Base-by-base conservation (phyloP, 1,140 invertebrate species). In the Drosophila melanica region DNA sequence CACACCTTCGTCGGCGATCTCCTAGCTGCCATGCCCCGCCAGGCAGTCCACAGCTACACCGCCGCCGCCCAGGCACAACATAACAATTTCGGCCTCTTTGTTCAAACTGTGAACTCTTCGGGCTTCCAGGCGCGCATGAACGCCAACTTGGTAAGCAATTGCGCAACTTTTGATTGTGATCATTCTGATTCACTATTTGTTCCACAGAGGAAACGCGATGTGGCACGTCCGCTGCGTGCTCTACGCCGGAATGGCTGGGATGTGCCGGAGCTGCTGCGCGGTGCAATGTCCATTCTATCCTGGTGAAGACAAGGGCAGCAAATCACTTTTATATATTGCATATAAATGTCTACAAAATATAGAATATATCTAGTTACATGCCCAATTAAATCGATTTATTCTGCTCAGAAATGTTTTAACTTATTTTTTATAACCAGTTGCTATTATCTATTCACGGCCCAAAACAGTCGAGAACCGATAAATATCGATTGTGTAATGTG, bases 181-280 rank as follows among this genome's bases (percentile, higher is more conserved):
- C 20, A 23, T 9, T 54, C 41, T 42, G 11, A 60, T 27, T 41
- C n/a, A 16, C 14, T 27, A 0, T 20, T 14, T 4, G 14, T 65
- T 27, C 16, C n/a, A 11, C 75, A 86, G 82, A n/a, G 65, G 23
- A 76, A 89, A 41, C 65, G 53, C 48, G 84, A 86, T 27, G 47
- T 67, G 33, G 20, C 44, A 12, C 66, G 63, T 33, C 64, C 84
- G 0, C 14, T 86, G 72, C 51, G 39, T 4, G 57, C 51, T 3
- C 72, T 86, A 11, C 71, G 75, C n/a, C 72, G 54, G 14, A 54
- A 86, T 42, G 82, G 82, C 37, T 86, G 82, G 82, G 65, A 86
- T 51, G 14, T 86, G 30, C 62, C 48, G 1, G 64, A 66, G 44
- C 42, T 86, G 9, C 64, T 86, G 7, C 60, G 68, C 10, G 68